Base-by-base conservation (phyloP, 2,797 vertebrate genomes). In the Mastacembelus armatus region DNA sequence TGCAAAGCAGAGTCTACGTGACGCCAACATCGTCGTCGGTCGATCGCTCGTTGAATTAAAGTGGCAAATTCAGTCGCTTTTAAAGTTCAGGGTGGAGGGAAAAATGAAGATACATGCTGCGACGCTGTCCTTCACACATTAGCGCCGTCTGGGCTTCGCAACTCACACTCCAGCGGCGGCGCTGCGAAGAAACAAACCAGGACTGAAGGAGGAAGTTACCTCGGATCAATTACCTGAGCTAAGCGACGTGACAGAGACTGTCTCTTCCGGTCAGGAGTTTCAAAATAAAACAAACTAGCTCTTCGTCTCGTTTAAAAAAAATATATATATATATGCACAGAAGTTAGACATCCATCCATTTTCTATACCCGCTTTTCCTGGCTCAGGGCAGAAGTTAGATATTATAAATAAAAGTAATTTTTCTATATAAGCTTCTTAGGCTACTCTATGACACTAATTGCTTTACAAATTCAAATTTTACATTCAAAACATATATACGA, bases 141-240 rank as follows among this genome's bases (percentile, higher is more conserved):
- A 30, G 54, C 48, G 1, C 19, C 27, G 71, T 51, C 59, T 50
- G n/a, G 22, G 71, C 70, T 84, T 50, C 60, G 5, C 58, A 50
- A 71, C 48, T 80, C 59, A n/a, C 29, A 55, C 27, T 59, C 50
- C 49, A 19, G 54, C 44, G 51, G 59, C 59, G 35, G 61, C 27
- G 74, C 58, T 65, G 38, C 52, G 74, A 66, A 71, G 77, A n/a
- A n/a, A 85, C 63, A 69, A 64, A 47, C 68, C 76, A 76, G 65
- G 77, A 74, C 55, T 66, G 77, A 78, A 79, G 83, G 77, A 90
- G 87, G 88, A 90, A 90, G 86, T 88, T 82, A 80, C 85, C 85
- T 80, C 76, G 66, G 55, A 38, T 73, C 80, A 66, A 27, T 87
- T 75, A 77, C 84, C 71, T 65, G 68, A 58, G 47, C 65, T 62